These are phyloP conservation scores for Drosophila nigromelanica DNA, from an alignment of 1,140 invertebrate species.

Conservation along the genomic window DNA sequence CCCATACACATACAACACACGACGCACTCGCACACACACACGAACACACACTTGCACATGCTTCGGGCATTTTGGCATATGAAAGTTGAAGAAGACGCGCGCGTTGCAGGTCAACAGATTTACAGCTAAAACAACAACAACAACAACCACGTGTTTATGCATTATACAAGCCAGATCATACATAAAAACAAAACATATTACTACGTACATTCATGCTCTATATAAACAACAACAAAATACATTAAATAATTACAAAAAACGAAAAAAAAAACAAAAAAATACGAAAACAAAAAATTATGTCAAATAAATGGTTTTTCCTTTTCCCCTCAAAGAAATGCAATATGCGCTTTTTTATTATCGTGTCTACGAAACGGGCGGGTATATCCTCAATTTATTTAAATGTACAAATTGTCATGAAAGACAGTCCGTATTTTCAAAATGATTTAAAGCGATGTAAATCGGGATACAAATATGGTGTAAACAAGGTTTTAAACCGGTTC, in stretches of 20 bases:
- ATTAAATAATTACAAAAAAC: constrained; percentile 45
- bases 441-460: no score
- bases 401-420: no score
- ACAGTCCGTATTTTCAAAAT: no score
- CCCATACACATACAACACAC: constrained; percentile 26
- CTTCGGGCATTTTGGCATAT: constrained; percentile 54
- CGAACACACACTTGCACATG: constrained; percentile 27
- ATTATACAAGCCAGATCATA: constrained; percentile 54
- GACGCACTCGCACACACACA: constrained; percentile 15
- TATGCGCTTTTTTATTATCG: constrained; percentile 4
- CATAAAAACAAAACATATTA: constrained; percentile 71
- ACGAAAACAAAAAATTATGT: constrained; percentile 62
- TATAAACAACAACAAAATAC: constrained; percentile 66
- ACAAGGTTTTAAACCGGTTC: no score
- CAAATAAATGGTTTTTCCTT: constrained; percentile 83
- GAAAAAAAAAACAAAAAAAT: constrained; percentile 41
- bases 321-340: constrained; percentile 70
- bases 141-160: constrained; percentile 50
- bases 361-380: no score
- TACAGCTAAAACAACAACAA: constrained; percentile 57
- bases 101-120: constrained; percentile 53
- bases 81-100: constrained; percentile 4
- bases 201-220: constrained; percentile 81
- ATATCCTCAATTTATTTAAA: no score
- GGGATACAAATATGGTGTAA: no score